Conservation (phyloP, 2,888 invertebrate genomes). For the Ochlodes sylvanus region DNA sequence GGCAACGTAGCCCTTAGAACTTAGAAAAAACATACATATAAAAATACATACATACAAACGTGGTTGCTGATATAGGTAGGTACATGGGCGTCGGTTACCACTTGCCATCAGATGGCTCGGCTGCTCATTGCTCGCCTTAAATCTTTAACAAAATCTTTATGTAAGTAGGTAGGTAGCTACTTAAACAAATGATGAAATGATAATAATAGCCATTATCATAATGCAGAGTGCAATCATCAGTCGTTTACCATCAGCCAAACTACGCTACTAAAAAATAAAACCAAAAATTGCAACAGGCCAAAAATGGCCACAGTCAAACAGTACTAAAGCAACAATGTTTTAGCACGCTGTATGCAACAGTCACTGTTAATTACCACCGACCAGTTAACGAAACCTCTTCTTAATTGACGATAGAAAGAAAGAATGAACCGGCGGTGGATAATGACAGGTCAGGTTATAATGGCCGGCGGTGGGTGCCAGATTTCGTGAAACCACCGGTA, state of each 20-base stretch:
- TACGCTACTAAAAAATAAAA: neutral
- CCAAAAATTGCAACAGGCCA: constrained; percentile 8
- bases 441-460: constrained; percentile 45
- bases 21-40: no score
- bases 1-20: no score
- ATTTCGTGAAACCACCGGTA: constrained; percentile 76
- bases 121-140: no score
- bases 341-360: constrained; percentile 49
- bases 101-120: no score
- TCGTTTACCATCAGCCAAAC: neutral
- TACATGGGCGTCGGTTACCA: no score
- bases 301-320: neutral
- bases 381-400: constrained; percentile 47
- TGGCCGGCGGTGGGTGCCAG: constrained; percentile 68
- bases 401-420: constrained; percentile 45
- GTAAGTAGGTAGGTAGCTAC: no score
- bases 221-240: neutral
- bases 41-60: no score
- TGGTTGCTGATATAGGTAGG: no score
- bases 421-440: constrained; percentile 38
- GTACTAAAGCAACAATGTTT: constrained; percentile 44
- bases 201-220: no score
- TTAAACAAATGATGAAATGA: no score
- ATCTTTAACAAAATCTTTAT: no score
- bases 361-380: constrained; percentile 64